Base-by-base conservation (phyloP, 2,888 invertebrate genomes). In the Nineta flava region DNA sequence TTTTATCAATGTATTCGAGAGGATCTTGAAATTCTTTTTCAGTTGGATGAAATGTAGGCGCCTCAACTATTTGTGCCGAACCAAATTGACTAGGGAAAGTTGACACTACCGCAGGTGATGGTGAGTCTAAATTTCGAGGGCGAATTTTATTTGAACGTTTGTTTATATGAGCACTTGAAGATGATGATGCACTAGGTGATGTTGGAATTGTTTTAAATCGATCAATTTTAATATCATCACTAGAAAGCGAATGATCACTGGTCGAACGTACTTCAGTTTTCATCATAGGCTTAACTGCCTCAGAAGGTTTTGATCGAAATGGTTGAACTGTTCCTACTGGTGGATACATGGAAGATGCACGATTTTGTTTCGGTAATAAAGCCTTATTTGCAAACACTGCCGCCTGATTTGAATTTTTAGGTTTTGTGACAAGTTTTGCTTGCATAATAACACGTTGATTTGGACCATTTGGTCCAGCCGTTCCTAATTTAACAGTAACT, bases 11-110 rank as follows among this genome's bases (percentile, higher is more conserved):
- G 59, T 86, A 94, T 52, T 80, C 78, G 5, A 93, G 67, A 0
- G 93, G 93, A 70, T 94, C 91, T 62, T 80, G 72, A 61, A 93
- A 92, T 60, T 93, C 90, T 57, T 82, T 82, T 53, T 82, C 83
- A 0, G 81, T 80, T 0, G 91, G 92, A 60, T 80, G 73, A 63
- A 85, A 93, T 0, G 81, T 76, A 0, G 87, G 88, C 0, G 87
- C 88, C 53, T 86, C 82, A 0, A 80, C 75, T 55, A 83, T 66
- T 56, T 74, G 72, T 1, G 76, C 72, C 31, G 70, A 65, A 56
- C 68, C 66, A 50, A 66, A 66, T 47, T 65, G 63, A 15, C 66
- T 64, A 2, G 73, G 73, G 56, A 74, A 73, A 19, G 70, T 55
- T 60, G 69, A 55, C 1, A 51, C 55, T 4, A 56, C 56, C 21